phyloP scores from a whole-genome alignment of 2,888 invertebrate species.

The Tenthredo amoena region DNA sequence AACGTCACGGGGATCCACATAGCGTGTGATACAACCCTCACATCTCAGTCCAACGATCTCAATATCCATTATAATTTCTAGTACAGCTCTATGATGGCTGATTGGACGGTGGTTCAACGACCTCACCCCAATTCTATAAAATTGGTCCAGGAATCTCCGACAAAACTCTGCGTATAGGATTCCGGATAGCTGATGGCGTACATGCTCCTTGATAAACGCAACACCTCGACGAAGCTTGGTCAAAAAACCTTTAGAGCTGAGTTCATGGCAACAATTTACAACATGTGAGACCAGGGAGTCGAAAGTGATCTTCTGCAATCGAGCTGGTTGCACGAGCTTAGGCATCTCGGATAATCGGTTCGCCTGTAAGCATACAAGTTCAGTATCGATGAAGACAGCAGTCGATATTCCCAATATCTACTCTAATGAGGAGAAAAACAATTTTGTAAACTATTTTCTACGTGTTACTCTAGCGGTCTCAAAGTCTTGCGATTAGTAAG shows the following conservation, averaged over 20 bases:
- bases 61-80: constrained; percentile 35
- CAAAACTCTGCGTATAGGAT: constrained; percentile 19
- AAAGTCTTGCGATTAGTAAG: background rate
- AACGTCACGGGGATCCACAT: background rate
- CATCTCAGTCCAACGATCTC: constrained; percentile 17
- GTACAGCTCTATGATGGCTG: constrained; percentile 22
- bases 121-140: background rate
- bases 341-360: constrained; percentile 28
- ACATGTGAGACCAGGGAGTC: constrained; percentile 13
- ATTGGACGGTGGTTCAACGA: background rate
- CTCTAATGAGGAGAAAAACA: background rate
- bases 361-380: constrained; percentile 14
- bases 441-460: background rate
- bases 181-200: background rate
- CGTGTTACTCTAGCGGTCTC: background rate
- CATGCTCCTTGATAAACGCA: background rate
- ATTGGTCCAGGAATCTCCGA: background rate
- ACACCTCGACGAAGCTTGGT: background rate
- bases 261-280: constrained; percentile 2
- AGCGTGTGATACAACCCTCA: background rate
- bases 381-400: background rate
- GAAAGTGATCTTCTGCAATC: background rate
- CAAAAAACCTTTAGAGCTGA: background rate
- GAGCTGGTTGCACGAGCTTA: constrained; percentile 2
- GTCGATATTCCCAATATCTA: background rate